Conservation (phyloP, 1,140 invertebrate genomes). For the Drosophila pseudoobscura region DNA sequence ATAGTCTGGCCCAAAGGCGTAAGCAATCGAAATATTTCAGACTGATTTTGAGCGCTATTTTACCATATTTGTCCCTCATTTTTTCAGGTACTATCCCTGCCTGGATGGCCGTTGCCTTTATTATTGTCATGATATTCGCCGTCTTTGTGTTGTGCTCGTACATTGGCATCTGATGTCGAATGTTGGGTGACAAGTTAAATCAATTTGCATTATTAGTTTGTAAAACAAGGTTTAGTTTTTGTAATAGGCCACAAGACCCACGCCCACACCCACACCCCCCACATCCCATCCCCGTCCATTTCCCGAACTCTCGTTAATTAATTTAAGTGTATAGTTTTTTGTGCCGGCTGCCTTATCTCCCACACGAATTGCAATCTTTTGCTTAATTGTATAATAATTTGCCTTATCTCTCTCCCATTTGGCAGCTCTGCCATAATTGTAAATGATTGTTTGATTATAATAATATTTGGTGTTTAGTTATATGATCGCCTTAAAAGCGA, state of each 20-base stretch:
- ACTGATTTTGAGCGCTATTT: not conserved
- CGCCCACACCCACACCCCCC: not conserved
- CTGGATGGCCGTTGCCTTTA: constrained; percentile 90
- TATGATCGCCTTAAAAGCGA: not conserved
- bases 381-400: constrained; percentile 41
- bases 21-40: constrained; percentile 73
- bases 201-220: constrained; percentile 67
- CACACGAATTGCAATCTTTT: constrained; percentile 31
- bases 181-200: constrained; percentile 33
- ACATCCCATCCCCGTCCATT: not conserved
- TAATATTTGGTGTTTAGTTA: constrained; percentile 39
- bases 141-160: constrained; percentile 92
- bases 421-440: constrained; percentile 35
- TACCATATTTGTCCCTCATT: constrained; percentile 1
- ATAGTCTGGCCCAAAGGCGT: constrained; percentile 93
- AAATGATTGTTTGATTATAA: constrained; percentile 36
- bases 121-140: constrained; percentile 89
- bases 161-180: constrained; percentile 88
- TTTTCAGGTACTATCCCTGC: constrained; percentile 89
- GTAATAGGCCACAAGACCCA: constrained; percentile 14
- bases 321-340: constrained; percentile 67
- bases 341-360: constrained; percentile 67
- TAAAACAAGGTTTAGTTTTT: constrained; percentile 60
- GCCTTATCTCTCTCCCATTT: constrained; percentile 20
- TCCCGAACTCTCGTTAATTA: constrained; percentile 46